These are phyloP conservation scores for Toxotes lorentzi DNA, from an alignment of 2,797 vertebrate species.

Conservation along the genomic window DNA sequence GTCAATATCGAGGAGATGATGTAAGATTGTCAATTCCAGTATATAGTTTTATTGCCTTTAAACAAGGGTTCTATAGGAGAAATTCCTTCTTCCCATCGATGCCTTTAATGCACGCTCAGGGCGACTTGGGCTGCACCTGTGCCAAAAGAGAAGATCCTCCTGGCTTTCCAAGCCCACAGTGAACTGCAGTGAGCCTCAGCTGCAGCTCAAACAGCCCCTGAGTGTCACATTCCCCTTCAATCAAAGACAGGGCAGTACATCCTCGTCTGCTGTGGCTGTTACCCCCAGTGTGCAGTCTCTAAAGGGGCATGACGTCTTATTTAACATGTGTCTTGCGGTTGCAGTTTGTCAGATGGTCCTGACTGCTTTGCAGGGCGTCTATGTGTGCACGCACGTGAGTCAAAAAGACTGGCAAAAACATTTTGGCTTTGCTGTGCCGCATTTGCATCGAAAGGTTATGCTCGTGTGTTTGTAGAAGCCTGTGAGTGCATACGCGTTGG, in stretches of 20 bases:
- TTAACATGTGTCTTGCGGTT: slow-evolving; percentile 43
- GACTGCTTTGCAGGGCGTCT: slow-evolving; percentile 20
- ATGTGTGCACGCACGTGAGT: neutral
- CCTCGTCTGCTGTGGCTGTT: slow-evolving; percentile 48
- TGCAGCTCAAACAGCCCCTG: slow-evolving; percentile 65
- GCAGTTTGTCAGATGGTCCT: slow-evolving; percentile 41
- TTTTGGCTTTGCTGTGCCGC: slow-evolving; percentile 34
- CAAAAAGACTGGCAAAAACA: slow-evolving; percentile 13
- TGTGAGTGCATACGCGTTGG: slow-evolving; percentile 49
- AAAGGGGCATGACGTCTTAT: slow-evolving; percentile 58
- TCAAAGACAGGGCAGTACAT: slow-evolving; percentile 39
- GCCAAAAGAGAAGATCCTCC: slow-evolving; percentile 45
- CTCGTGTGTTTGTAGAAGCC: slow-evolving; percentile 33
- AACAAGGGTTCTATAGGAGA: slow-evolving; percentile 2
- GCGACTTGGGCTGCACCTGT: slow-evolving; percentile 60
- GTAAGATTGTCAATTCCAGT: slow-evolving; percentile 16
- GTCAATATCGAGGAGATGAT: slow-evolving; percentile 34
- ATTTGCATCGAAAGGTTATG: slow-evolving; percentile 51
- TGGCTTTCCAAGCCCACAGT: slow-evolving; percentile 40
- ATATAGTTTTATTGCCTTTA: slow-evolving; percentile 10
- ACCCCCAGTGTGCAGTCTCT: slow-evolving; percentile 29
- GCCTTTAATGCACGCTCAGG: slow-evolving; percentile 37
- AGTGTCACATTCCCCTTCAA: slow-evolving; percentile 59
- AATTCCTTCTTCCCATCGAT: slow-evolving; percentile 14
- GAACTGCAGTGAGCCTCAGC: slow-evolving; percentile 69